Evolutionary conservation across 2,797 vertebrate genomes (phyloP), one percentile per base, ranked within the genome.

Genomic region (Onychomys torridus): DNA sequence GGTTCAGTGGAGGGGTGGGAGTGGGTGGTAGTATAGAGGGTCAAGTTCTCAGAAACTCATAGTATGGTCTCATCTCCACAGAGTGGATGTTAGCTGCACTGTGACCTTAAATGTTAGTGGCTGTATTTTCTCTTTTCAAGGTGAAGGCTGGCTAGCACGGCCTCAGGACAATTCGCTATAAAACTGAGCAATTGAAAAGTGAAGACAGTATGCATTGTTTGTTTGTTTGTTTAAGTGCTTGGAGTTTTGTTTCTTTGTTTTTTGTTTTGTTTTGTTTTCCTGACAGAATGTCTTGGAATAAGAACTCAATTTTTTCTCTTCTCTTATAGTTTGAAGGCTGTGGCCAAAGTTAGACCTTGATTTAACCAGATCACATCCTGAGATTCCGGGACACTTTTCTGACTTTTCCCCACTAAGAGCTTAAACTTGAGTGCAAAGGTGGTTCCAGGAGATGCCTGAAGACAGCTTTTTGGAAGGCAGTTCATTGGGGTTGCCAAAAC

Each of bases 401-500:
- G 34, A 75, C 32, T 46, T 88, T 65, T n/a, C 52, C 71, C 82
- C 46, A 19, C 14, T 14, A 34, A 90, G 55, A 12, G 46, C 6
- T 85, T 78, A 46, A 59, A 65, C 84, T 52, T 37, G 52, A 93
- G 82, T 19, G 63, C 76, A n/a, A 55, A 93, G 91, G 83, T 55
- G 40, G 19, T 6, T 83, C 63, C 19, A 71, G 96, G 85, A 71
- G 83, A 78, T 6, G 49, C 59, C 6, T 43, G 91, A 92, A 96
- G 89, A 93, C 49, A 91, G 89, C 17, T 69, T 76, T 76, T 69
- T 91, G 95, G 94, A 96, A 93, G 49, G 88, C 32, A 27, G 37
- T 49, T 5, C 3, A 29, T 52, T 57, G 11, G 0, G 23, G 32
- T 78, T 76, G 94, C 75, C 78, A 84, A 43, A 69, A 85, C 55